These are phyloP conservation scores for Thunnus maccoyii DNA, from an alignment of 2,113 vertebrate species.

Conservation along the genomic window DNA sequence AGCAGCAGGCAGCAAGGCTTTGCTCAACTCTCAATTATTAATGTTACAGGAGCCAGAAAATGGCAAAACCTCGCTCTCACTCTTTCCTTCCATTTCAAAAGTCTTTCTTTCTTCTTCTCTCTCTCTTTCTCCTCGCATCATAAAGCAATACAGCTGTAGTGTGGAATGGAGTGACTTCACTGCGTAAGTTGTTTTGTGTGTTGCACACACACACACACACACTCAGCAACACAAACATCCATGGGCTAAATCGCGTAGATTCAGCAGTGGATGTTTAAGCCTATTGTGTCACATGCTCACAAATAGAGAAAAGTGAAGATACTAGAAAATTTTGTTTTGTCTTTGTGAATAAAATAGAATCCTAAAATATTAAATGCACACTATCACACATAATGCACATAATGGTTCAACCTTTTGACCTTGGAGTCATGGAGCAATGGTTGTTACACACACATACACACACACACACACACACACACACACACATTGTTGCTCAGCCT, in stretches of 20 bases:
- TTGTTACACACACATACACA: slow-evolving; percentile 9
- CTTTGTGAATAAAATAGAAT: background rate
- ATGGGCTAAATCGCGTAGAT: background rate
- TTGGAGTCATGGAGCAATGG: slow-evolving; percentile 10
- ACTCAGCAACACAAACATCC: background rate
- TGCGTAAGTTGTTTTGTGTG: background rate
- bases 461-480: slow-evolving; percentile 1
- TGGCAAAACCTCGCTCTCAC: slow-evolving; percentile 37
- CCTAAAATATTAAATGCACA: background rate
- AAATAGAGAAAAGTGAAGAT: background rate
- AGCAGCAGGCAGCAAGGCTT: slow-evolving; percentile 39
- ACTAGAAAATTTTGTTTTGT: background rate
- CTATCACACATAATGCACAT: background rate
- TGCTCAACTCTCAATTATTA: slow-evolving; percentile 63
- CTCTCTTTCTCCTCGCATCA: background rate
- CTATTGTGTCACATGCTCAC: background rate
- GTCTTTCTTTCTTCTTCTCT: slow-evolving; percentile 16
- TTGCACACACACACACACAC: background rate
- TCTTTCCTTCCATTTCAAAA: slow-evolving; percentile 47
- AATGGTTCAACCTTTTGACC: slow-evolving; percentile 44
- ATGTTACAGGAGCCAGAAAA: slow-evolving; percentile 69
- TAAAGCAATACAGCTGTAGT: too few species aligned
- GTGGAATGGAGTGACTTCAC: background rate
- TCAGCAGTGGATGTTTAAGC: background rate
- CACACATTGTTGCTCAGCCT: slow-evolving; percentile 9